Conservation (phyloP, 1,140 invertebrate genomes). For the Lithobius niger region DNA sequence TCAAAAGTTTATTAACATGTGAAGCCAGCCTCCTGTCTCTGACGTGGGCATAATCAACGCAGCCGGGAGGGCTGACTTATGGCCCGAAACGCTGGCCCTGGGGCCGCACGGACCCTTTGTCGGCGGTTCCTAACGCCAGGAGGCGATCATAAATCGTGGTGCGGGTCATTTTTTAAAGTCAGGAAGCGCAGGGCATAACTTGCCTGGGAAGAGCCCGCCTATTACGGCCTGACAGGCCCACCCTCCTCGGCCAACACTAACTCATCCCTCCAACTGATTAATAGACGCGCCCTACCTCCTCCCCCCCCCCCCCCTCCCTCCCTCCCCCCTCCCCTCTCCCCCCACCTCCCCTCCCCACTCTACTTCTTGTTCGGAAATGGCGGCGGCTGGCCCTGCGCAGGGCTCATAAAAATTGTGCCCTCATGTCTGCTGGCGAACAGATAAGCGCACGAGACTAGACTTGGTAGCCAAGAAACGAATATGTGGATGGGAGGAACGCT, state of each 20-base stretch:
- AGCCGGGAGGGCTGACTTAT: not conserved
- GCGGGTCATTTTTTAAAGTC: not conserved
- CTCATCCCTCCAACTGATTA: not conserved
- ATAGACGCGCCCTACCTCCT: not conserved
- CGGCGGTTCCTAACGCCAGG: not conserved
- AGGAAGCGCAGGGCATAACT: not conserved
- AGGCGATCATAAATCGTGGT: not conserved
- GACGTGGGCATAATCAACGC: not conserved
- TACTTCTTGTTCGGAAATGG: no score
- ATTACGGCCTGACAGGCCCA: conserved; percentile 3
- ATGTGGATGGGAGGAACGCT: no score
- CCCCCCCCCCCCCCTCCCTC: not conserved
- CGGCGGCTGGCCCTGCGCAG: no score
- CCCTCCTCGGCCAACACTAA: not conserved
- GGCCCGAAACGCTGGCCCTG: not conserved
- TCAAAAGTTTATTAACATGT: not conserved
- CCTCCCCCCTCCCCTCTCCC: not conserved
- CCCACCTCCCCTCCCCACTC: not conserved
- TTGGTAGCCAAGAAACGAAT: no score
- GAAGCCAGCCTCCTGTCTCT: not conserved
- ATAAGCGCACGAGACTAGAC: no score
- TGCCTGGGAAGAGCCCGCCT: not conserved
- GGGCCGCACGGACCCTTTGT: not conserved
- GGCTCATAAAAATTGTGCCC: no score
- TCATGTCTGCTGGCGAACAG: no score